phyloP scores from a whole-genome alignment of 2,797 vertebrate species.

The Lutjanus argentimaculatus region DNA sequence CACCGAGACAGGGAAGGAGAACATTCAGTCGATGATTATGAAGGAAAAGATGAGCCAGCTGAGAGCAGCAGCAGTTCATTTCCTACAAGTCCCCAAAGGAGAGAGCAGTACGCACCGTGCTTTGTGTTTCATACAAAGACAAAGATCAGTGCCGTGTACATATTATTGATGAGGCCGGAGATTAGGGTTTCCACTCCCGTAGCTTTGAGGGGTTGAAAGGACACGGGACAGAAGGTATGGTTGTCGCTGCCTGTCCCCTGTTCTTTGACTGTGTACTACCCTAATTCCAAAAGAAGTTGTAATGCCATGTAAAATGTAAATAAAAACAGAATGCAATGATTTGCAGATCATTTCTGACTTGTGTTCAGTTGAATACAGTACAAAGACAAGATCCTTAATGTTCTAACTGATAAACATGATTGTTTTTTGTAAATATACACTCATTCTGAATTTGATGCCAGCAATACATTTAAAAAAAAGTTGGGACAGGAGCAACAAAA shows the following conservation, averaged over 20 bases:
- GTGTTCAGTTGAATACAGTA: too few species aligned
- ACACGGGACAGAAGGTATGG: background rate
- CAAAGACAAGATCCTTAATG: too few species aligned
- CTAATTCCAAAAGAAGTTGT: too few species aligned
- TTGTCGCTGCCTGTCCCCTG: background rate
- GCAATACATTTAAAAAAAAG: too few species aligned
- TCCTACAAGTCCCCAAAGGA: constrained; percentile 64
- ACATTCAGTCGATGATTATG: constrained; percentile 61
- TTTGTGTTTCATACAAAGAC: constrained; percentile 53
- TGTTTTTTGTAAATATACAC: too few species aligned
- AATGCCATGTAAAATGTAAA: too few species aligned
- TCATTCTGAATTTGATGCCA: too few species aligned
- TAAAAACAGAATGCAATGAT: too few species aligned
- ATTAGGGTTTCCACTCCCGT: constrained; percentile 39
- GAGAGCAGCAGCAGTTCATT: constrained; percentile 63
- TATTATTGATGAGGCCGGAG: constrained; percentile 52
- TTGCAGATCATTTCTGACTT: too few species aligned
- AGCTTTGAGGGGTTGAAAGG: constrained; percentile 27
- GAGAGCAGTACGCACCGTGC: constrained; percentile 37
- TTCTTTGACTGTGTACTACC: background rate
- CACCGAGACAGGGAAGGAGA: constrained; percentile 35
- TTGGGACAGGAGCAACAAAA: too few species aligned
- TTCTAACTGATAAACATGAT: too few species aligned
- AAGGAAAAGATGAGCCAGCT: constrained; percentile 68
- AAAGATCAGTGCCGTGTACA: constrained; percentile 58